A percentile compares a stretch with the other conserved stretches of the same genome.
These are phyloP conservation scores for Anthopleura xanthogrammica DNA, from an alignment of 92 coral and sea anemone species.

Conservation along the genomic window DNA sequence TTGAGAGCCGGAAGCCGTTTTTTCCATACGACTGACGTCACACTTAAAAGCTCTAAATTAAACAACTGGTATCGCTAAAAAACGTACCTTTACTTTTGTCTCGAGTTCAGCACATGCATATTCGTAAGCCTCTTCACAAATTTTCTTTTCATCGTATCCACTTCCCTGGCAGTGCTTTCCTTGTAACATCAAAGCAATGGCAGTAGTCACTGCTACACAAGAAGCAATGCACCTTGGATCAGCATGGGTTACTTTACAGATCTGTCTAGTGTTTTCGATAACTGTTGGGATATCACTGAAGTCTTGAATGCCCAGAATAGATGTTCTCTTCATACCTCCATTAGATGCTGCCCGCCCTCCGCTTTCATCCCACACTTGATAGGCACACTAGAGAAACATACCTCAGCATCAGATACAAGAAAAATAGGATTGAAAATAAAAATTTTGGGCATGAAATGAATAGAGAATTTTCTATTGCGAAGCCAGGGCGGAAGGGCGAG, in stretches of 20 bases:
- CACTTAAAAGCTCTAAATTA: no score
- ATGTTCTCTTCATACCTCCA: slow-evolving; percentile 98
- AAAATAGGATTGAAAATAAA: no score
- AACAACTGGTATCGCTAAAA: background rate
- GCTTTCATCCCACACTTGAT: slow-evolving; percentile 67
- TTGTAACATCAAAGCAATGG: slow-evolving; percentile 92
- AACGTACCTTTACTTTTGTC: slow-evolving; percentile 55
- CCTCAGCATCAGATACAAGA: background rate
- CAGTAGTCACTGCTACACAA: slow-evolving; percentile 97
- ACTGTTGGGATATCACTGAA: slow-evolving; percentile 75
- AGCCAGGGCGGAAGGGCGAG: no score
- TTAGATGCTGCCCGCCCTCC: slow-evolving; percentile 77
- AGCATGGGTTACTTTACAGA: slow-evolving; percentile 92
- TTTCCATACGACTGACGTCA: no score
- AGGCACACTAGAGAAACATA: slow-evolving; percentile 61
- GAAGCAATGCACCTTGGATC: slow-evolving; percentile 98
- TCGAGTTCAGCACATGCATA: slow-evolving; percentile 62
- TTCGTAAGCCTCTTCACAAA: slow-evolving; percentile 47
- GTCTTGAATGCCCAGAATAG: slow-evolving; percentile 85
- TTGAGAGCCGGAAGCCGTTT: no score
- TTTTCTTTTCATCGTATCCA: slow-evolving; percentile 54
- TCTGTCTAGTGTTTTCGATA: slow-evolving; percentile 63
- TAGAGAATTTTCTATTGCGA: background rate
- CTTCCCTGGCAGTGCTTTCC: slow-evolving; percentile 52
- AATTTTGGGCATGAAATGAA: no score